Evolutionary conservation across 2,113 vertebrate genomes (phyloP).

Genomic region (Fukomys damarensis): DNA sequence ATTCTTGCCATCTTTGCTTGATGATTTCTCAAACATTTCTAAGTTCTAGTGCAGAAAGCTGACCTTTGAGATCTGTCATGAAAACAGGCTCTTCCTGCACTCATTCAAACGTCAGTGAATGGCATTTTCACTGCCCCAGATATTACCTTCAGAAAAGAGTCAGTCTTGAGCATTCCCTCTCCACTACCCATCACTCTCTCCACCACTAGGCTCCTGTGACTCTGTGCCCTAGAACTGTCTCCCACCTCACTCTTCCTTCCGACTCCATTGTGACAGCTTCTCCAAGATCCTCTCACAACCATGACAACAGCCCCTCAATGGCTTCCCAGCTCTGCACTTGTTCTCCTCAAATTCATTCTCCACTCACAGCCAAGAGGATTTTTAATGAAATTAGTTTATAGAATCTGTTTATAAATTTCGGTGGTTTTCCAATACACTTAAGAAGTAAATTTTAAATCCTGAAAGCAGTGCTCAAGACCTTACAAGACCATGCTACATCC

Average conservation of each 20-base stretch:
- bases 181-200: not conserved
- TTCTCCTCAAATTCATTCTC: not conserved
- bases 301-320: not conserved
- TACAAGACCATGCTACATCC: not conserved
- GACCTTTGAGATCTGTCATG: not conserved
- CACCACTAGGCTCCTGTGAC: not conserved
- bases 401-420: not conserved
- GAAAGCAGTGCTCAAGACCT: not conserved
- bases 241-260: not conserved
- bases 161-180: not conserved
- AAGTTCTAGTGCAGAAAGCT: not conserved
- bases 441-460: not conserved
- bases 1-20: not conserved
- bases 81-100: not conserved
- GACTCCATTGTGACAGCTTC: not conserved
- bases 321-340: not conserved
- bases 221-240: not conserved
- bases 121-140: not conserved
- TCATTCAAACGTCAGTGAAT: not conserved
- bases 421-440: not conserved
- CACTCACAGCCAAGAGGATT: not conserved
- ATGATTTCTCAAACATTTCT: not conserved
- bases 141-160: not conserved
- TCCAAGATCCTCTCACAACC: not conserved
- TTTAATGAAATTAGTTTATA: not conserved